Conservation (phyloP, 2,888 invertebrate genomes). For the Stegophylla sp. region DNA sequence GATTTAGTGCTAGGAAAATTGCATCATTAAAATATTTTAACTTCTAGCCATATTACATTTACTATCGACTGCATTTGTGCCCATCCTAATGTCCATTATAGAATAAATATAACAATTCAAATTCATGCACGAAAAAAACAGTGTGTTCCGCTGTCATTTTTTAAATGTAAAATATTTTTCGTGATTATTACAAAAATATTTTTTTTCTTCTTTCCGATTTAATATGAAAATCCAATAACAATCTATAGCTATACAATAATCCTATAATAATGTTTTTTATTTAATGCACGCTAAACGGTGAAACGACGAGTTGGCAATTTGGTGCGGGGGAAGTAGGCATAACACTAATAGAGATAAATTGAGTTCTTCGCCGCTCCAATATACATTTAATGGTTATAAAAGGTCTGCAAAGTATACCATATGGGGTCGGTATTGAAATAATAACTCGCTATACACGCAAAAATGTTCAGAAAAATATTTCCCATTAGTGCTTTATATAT, state of each 20-base stretch:
- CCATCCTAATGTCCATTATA: too few relatives aligned
- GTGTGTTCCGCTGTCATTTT: too few relatives aligned
- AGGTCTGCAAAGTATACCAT: neutral
- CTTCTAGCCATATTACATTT: too few relatives aligned
- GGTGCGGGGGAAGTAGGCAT: neutral
- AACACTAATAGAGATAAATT: constrained; percentile 30
- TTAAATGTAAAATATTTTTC: too few relatives aligned
- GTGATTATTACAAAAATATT: too few relatives aligned
- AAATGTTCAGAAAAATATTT: constrained; percentile 6
- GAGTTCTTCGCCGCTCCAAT: neutral
- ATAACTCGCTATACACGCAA: neutral
- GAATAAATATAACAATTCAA: too few relatives aligned
- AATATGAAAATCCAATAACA: neutral
- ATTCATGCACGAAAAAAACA: too few relatives aligned
- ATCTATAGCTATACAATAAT: neutral
- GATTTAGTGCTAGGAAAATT: too few relatives aligned
- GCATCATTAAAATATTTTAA: too few relatives aligned
- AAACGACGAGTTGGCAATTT: neutral
- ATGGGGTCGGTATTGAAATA: neutral
- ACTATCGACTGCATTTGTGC: too few relatives aligned
- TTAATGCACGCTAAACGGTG: neutral
- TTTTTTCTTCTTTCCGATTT: neutral
- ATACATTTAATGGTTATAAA: constrained; percentile 9
- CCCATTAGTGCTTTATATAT: neutral
- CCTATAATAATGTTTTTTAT: neutral